These are phyloP conservation scores for Syrrhaptes paradoxus DNA, from an alignment of 2,113 vertebrate genomes.

Conservation along the genomic window DNA sequence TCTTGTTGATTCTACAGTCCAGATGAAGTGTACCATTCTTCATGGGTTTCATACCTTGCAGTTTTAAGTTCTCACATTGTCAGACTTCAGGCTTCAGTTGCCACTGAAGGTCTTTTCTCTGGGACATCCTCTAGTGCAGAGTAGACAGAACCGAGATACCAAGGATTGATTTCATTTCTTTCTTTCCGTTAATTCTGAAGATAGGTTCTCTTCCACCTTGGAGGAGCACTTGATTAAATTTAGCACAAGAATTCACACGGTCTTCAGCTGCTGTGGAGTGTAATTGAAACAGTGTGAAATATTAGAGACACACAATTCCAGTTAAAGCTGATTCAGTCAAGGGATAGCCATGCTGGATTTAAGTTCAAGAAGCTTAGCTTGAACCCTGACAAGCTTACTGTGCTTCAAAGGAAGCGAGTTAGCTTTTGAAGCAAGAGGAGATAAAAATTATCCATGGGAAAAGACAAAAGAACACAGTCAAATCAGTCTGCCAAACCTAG, in stretches of 20 bases:
- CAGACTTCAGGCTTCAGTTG: constrained; percentile 60
- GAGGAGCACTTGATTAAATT: constrained; percentile 69
- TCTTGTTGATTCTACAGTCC: constrained; percentile 80
- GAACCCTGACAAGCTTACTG: constrained; percentile 42
- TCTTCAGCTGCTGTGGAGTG: constrained; percentile 2
- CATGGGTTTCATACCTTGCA: constrained; percentile 64
- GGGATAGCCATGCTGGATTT: constrained; percentile 43
- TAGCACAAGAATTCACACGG: constrained; percentile 59
- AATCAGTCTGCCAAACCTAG: constrained; percentile 48
- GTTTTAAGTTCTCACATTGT: constrained; percentile 68
- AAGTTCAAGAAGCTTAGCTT: constrained; percentile 64
- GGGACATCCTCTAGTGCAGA: neutral
- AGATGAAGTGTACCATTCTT: constrained; percentile 75
- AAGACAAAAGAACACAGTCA: constrained; percentile 47
- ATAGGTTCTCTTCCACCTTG: constrained; percentile 59
- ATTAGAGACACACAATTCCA: constrained; percentile 37
- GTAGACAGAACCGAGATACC: constrained; percentile 22
- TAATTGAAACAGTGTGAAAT: constrained; percentile 56
- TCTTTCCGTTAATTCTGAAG: constrained; percentile 59
- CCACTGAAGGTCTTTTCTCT: constrained; percentile 57
- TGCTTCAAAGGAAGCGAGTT: constrained; percentile 57
- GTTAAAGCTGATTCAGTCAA: constrained; percentile 38
- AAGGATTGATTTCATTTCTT: constrained; percentile 41
- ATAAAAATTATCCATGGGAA: constrained; percentile 56
- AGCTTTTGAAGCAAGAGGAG: constrained; percentile 51